These are phyloP conservation scores for Megalopta genalis DNA, from an alignment of 1,140 invertebrate species.

Conservation along the genomic window DNA sequence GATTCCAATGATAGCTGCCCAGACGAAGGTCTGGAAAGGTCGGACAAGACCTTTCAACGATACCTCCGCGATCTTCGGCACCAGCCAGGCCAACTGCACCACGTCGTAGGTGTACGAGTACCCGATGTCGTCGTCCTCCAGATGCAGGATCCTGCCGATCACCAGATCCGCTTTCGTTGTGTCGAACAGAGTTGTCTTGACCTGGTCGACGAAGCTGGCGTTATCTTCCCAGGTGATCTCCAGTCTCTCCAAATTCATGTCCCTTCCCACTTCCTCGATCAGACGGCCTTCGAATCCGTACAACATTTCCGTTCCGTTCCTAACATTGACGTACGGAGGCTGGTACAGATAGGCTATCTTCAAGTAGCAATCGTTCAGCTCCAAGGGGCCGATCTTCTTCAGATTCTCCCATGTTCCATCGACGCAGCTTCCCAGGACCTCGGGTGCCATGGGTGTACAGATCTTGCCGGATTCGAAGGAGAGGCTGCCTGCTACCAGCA, in stretches of 20 bases:
- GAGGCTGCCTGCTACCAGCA: conserved; percentile 61
- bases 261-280: background rate
- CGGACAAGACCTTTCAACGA: conserved; percentile 67
- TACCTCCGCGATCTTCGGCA: conserved; percentile 64
- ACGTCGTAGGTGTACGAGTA: conserved; percentile 70
- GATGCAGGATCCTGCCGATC: conserved; percentile 67
- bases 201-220: conserved; percentile 8
- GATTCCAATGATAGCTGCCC: conserved; percentile 62
- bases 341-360: conserved; percentile 59
- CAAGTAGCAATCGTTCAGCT: conserved; percentile 52
- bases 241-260: conserved; percentile 20
- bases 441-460: conserved; percentile 46
- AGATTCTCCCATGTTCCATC: conserved; percentile 25
- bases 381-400: conserved; percentile 1
- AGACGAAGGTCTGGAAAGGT: conserved; percentile 66
- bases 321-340: conserved; percentile 60
- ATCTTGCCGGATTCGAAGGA: conserved; percentile 40
- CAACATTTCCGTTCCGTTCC: conserved; percentile 8
- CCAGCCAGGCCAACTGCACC: conserved; percentile 67
- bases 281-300: conserved; percentile 59
- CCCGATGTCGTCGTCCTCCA: conserved; percentile 36
- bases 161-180: conserved; percentile 60
- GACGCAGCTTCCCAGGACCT: conserved; percentile 60
- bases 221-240: conserved; percentile 40
- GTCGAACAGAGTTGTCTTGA: conserved; percentile 12